Evolutionary conservation across 2,113 vertebrate genomes (phyloP), one percentile per base, ranked within the genome.

Genomic region (Dendropsophus ebraccatus): DNA sequence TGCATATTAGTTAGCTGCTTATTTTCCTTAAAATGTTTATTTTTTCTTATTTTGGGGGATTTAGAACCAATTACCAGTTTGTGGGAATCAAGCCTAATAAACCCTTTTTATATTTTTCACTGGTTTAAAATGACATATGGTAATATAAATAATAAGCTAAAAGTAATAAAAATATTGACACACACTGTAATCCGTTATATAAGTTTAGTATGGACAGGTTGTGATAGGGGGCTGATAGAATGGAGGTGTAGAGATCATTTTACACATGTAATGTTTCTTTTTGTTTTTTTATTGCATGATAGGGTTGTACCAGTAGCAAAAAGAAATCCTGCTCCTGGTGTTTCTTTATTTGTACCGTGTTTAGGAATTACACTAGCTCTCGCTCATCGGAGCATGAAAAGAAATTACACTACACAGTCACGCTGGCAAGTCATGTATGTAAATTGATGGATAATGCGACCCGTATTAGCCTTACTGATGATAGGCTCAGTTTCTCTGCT

Each of bases 371-470:
- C 89, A 92, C 90, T 91, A 91, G 90, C 91, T 94, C 87, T 90
- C 91, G 89, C 87, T 94, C 84, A 76, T 88, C 74, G 90, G 88
- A 88, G 89, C 83, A 30, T 93, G 90, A 92, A 91, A 87, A 87
- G 47, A 81, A 81, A 88, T 85, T 74, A 25, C 50, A 23, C 82
- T 87, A 90, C 74, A 88, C 86, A 83, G 86, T 73, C n/a, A 17
- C 1, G 0, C 0, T 0, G 85, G 23, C 25, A 80, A 54, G 83
- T 90, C 88, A 82, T 87, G 12, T 87, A 88, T 93, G 91, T 94
- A 95, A 95, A 95, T 93, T 92, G 91, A 89, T 94, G 92, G 91
- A 92, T 93, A 94, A 93, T 95, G 91, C 90, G 93, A 88, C 89
- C 87, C 87, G 81, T 88, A 88, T 93, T 90, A 90, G 70, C 83